A percentile compares a stretch with the other conserved stretches of the same genome.
Conservation (phyloP, 2,797 vertebrate genomes). For the Urosaurus nigricauda region DNA sequence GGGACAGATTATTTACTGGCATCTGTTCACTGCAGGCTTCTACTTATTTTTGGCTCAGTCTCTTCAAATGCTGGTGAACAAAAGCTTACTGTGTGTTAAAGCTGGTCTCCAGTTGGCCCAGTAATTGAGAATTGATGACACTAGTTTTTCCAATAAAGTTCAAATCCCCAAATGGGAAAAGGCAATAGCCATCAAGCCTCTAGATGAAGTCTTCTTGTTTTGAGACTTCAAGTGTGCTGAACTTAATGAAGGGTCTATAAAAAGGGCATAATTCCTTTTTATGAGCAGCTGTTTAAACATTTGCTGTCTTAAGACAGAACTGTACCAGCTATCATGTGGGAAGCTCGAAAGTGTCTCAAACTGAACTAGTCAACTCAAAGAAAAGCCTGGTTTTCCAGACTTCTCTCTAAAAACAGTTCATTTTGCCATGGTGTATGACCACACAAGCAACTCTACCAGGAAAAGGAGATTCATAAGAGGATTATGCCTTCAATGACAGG, state of each 20-base stretch:
- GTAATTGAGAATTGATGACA: conserved; percentile 27
- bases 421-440: background rate
- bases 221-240: conserved; percentile 34
- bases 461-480: background rate
- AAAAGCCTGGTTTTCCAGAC: background rate
- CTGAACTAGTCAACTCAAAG: background rate
- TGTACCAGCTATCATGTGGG: background rate
- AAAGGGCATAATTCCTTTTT: background rate
- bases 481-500: background rate
- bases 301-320: background rate
- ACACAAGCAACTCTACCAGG: background rate
- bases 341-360: background rate
- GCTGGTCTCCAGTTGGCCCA: conserved; percentile 16
- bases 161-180: conserved; percentile 18
- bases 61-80: conserved; percentile 43
- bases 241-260: conserved; percentile 24
- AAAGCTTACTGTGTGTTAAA: conserved; percentile 45
- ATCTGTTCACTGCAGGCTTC: conserved; percentile 31
- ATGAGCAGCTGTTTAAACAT: conserved; percentile 3
- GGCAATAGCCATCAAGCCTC: conserved; percentile 2
- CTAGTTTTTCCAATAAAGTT: conserved; percentile 48
- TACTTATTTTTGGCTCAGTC: conserved; percentile 55
- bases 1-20: conserved; percentile 55
- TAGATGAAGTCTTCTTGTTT: conserved; percentile 15
- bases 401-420: background rate